Evolutionary conservation across 1,140 invertebrate genomes (phyloP).

Genomic region (Ostrea denselamellosa): DNA sequence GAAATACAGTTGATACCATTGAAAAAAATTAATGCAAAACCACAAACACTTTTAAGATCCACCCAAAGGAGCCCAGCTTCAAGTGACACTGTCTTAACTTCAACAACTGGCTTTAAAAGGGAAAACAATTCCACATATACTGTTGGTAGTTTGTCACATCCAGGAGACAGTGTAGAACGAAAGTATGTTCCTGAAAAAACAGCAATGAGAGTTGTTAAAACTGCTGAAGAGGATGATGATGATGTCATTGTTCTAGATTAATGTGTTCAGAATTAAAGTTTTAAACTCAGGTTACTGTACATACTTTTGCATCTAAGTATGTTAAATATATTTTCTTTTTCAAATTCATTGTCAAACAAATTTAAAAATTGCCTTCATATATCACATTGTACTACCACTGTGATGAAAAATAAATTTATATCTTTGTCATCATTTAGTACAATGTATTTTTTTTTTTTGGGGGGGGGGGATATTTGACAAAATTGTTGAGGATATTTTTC

Average conservation of each 20-base stretch:
- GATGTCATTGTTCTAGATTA: constrained; percentile 8
- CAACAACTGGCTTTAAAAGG: not conserved
- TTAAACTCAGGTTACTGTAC: not conserved
- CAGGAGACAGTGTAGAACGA: not conserved
- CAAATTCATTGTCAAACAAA: no score
- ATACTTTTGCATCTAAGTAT: not conserved
- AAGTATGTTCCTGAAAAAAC: not conserved
- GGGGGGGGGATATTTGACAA: no score
- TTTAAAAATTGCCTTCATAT: no score
- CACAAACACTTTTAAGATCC: not conserved
- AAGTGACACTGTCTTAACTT: not conserved
- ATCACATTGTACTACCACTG: no score
- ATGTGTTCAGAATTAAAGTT: not conserved
- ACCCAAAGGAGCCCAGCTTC: not conserved
- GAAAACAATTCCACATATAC: not conserved
- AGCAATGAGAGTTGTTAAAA: not conserved
- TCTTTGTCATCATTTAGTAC: no score
- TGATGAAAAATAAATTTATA: no score
- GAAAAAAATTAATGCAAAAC: not conserved
- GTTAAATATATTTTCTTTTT: no score
- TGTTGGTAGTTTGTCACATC: not conserved
- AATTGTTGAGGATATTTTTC: no score
- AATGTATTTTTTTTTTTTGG: no score
- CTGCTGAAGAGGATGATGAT: not conserved
- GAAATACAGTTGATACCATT: not conserved